Evolutionary conservation across 37 sponge, comb jelly and placozoan species (phyloP), one percentile per base, ranked within the genome.

Genomic region (Geodia barretti): DNA sequence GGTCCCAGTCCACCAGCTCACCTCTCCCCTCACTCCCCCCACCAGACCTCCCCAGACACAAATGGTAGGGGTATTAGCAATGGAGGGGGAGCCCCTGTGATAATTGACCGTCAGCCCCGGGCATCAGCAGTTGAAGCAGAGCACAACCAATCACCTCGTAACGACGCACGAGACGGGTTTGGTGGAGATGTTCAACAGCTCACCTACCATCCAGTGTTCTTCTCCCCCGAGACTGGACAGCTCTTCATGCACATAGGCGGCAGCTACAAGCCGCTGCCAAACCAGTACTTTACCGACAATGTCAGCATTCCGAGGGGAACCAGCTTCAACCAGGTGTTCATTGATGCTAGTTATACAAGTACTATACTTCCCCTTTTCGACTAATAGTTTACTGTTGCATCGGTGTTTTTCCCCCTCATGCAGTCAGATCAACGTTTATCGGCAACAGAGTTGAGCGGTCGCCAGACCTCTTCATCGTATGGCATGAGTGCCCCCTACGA

Each of bases 241-340:
- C 23, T 80, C 35, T 80, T 70, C 39, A 80, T 70, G 61, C 37
- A 25, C 70, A 61, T 68, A 28, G 81, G 70, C 1, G 71, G 71
- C 60, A 68, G 69, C 25, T 80, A 80, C 62, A 19, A 68, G 20
- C 81, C 72, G 9, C 25, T 80, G 37, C n/a, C 72, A 7, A 47
- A 47, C 14, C 54, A 47, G 54, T 47, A 47, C 14, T 47, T 14
- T 17, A 14, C 11, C 54, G 14, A 47, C 54, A 47, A 47, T 47
- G 54, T 47, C n/a, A n/a, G n/a, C n/a, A n/a, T n/a, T n/a, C n/a
- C n/a, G n/a, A n/a, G n/a, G n/a, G n/a, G n/a, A n/a, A n/a, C n/a
- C n/a, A 47, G 54, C 54, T 47, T 47, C 54, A 47, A 47, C 14
- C 54, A 47, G n/a, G n/a, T 47, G 54, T 47, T 14, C 54, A 47